These are phyloP conservation scores for Thereva nobilitata DNA, from an alignment of 2,888 invertebrate species.

Conservation along the genomic window DNA sequence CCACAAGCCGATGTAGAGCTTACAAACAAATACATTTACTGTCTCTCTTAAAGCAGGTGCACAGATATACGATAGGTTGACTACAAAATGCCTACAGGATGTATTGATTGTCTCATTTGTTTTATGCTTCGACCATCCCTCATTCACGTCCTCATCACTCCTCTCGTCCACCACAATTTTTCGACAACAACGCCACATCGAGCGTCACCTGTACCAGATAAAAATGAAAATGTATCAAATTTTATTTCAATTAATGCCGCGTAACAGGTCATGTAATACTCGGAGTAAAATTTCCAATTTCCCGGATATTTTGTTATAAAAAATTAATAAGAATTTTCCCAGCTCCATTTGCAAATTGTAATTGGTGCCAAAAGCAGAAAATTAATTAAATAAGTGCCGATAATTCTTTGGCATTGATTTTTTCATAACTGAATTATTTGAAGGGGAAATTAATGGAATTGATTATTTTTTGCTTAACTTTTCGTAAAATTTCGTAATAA, in stretches of 20 bases:
- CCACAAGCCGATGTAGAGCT: not conserved
- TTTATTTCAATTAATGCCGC: conserved; percentile 21
- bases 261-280: not conserved
- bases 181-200: not conserved
- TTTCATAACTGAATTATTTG: too few species aligned
- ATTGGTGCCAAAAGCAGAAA: conserved; percentile 6
- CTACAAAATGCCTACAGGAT: not conserved
- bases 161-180: too few species aligned
- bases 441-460: too few species aligned
- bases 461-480: too few species aligned
- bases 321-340: conserved; percentile 16
- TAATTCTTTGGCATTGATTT: too few species aligned
- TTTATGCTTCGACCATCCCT: too few species aligned
- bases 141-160: too few species aligned
- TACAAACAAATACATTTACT: not conserved
- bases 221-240: not conserved
- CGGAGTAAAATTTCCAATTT: conserved; percentile 14
- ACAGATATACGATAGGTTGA: not conserved
- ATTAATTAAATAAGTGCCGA: too few species aligned
- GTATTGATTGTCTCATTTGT: not conserved
- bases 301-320: conserved; percentile 21
- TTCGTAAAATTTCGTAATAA: too few species aligned
- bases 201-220: not conserved
- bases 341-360: conserved; percentile 18
- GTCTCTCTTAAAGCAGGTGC: not conserved